A percentile compares a stretch with the other conserved stretches of the same genome.
These are phyloP conservation scores for Physeter macrocephalus DNA, from an alignment of 2,113 vertebrate genomes.

Conservation along the genomic window DNA sequence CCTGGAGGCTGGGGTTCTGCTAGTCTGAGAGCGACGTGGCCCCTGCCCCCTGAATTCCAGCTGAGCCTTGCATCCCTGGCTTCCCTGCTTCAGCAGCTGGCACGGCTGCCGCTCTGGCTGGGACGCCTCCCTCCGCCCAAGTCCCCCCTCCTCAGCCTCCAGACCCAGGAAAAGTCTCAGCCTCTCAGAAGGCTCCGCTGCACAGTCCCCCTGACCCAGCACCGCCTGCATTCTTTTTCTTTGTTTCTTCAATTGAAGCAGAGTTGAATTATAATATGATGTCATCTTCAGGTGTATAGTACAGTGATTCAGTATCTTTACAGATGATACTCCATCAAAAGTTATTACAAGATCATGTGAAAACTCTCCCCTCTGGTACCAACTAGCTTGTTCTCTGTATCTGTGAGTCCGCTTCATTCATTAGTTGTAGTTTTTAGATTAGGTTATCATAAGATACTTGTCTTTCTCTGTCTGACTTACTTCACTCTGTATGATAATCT, in stretches of 20 bases:
- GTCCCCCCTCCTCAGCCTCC: background rate
- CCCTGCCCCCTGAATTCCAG: accelerated
- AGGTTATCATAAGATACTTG: background rate
- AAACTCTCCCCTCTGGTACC: background rate
- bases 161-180: background rate
- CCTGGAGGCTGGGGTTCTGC: background rate
- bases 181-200: background rate
- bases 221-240: background rate
- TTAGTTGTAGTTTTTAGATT: background rate
- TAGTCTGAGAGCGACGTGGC: accelerated
- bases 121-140: background rate
- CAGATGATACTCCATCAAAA: background rate
- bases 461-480: background rate
- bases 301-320: background rate
- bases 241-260: background rate
- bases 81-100: background rate
- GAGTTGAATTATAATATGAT: background rate
- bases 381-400: background rate
- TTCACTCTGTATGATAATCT: background rate
- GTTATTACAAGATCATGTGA: background rate
- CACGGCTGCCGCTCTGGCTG: background rate
- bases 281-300: background rate
- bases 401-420: background rate
- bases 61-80: accelerated
- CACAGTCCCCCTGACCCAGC: accelerated